Percentiles rank a stretch among this genome's conserved stretches.
These are phyloP conservation scores for Hycleus phaleratus DNA, from an alignment of 1,140 invertebrate genomes.

Conservation along the genomic window DNA sequence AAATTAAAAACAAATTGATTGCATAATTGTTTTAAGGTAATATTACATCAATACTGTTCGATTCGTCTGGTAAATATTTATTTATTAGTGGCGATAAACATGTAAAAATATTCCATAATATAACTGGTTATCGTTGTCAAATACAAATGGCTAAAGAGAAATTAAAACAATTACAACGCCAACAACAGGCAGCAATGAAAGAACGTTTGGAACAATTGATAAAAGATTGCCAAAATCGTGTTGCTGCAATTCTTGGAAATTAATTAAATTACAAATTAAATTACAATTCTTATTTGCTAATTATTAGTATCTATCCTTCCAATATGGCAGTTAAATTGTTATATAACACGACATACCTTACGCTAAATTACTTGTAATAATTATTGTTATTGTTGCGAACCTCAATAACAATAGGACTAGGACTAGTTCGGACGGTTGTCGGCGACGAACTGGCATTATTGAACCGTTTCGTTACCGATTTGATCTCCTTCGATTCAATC, in stretches of 20 bases:
- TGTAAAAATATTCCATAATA: conserved; percentile 73
- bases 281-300: neutral
- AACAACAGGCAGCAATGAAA: conserved; percentile 59
- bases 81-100: conserved; percentile 67
- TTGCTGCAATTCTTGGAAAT: too few species aligned
- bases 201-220: conserved; percentile 67
- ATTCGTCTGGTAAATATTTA: conserved; percentile 65
- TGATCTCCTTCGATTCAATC: conserved; percentile 59
- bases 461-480: conserved; percentile 56
- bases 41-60: conserved; percentile 63
- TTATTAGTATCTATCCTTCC: neutral
- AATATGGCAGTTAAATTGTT: neutral
- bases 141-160: conserved; percentile 59
- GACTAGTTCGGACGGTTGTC: conserved; percentile 38
- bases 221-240: conserved; percentile 48
- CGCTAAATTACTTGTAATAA: neutral
- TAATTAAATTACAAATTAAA: neutral
- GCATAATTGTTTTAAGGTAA: conserved; percentile 45
- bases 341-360: neutral
- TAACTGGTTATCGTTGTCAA: conserved; percentile 64
- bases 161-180: conserved; percentile 43
- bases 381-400: conserved; percentile 37
- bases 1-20: neutral
- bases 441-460: conserved; percentile 45
- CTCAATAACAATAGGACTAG: conserved; percentile 45